Evolutionary conservation across 2,888 invertebrate genomes (phyloP), one percentile per base, ranked within the genome.

Genomic region (Cryptophagus acutangulus): DNA sequence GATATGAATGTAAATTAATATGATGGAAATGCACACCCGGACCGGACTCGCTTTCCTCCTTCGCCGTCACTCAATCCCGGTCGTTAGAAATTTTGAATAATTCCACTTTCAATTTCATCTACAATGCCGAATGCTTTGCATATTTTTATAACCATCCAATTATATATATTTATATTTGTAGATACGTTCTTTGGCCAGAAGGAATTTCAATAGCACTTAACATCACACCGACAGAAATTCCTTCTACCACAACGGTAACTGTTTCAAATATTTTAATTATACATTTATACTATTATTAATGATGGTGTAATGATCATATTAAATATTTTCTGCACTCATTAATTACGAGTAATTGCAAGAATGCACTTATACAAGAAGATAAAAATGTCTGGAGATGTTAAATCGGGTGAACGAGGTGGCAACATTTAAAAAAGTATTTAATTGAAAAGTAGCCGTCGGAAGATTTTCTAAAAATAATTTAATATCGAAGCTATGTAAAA

Each of bases 1-100:
- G 52, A 48, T 57, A 53, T 53, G 55, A 55, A 57, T 54, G 52
- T 48, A 47, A 48, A 52, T 47, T 46, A 51, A 51, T 47, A 48
- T 41, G 47, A 38, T 43, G 43, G 9, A n/a, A 26, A 3, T 26
- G n/a, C 10, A n/a, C 3, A 26, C 26, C 9, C 9, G 20, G 9
- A 20, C 9, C n/a, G n/a, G 20, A 20, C 20, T 6, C 20, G 6
- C 6, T 20, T 8, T 20, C 6, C 20, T 8, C 9, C n/a, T 20
- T 20, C 9, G 20, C 9, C 9, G 9, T 20, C 6, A 20, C 9
- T 20, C 20, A 20, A 20, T 20, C 6, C 20, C 9, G 20, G 9
- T 9, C 6, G 20, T 20, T 20, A 8, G 6, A 8, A 20, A 20
- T 20, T 8, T 20, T 20, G 9, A 20, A 20, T 20, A 8, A 8